These are phyloP conservation scores for Panagrolaimus sp. DNA, from an alignment of 1,140 invertebrate genomes.

Conservation along the genomic window DNA sequence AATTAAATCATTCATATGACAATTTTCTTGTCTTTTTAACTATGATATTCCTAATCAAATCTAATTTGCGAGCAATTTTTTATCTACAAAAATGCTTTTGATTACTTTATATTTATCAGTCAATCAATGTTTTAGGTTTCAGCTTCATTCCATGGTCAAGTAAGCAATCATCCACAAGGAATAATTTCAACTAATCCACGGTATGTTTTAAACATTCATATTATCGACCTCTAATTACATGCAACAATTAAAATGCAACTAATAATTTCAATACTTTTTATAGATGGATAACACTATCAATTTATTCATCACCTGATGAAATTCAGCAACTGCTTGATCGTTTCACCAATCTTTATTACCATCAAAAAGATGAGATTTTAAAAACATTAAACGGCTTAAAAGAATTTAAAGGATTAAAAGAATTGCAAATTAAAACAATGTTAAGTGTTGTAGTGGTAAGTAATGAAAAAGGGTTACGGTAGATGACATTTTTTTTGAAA, in stretches of 20 bases:
- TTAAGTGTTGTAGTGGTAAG: conserved; percentile 33
- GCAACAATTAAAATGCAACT: background rate
- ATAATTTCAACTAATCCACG: background rate
- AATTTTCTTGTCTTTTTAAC: too few relatives aligned
- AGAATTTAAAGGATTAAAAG: conserved; percentile 29
- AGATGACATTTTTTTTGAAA: too few relatives aligned
- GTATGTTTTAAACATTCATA: too few relatives aligned
- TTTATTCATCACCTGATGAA: conserved; percentile 15
- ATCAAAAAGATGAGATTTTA: conserved; percentile 18
- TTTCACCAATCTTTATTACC: conserved; percentile 20
- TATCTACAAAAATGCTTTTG: too few relatives aligned
- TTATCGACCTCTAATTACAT: too few relatives aligned
- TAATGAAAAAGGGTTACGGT: too few relatives aligned
- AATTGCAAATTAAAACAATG: conserved; percentile 34
- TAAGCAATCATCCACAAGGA: conserved; percentile 19
- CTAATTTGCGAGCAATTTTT: too few relatives aligned
- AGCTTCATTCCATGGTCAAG: conserved; percentile 21
- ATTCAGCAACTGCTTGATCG: conserved; percentile 17
- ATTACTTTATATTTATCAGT: too few relatives aligned
- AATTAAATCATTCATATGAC: too few relatives aligned
- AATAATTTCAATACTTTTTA: too few relatives aligned
- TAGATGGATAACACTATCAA: background rate
- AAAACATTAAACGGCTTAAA: conserved; percentile 17
- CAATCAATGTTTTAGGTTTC: too few relatives aligned
- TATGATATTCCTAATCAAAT: too few relatives aligned